Conservation (phyloP, 2,888 invertebrate genomes). For the Lepidonotus clava region DNA sequence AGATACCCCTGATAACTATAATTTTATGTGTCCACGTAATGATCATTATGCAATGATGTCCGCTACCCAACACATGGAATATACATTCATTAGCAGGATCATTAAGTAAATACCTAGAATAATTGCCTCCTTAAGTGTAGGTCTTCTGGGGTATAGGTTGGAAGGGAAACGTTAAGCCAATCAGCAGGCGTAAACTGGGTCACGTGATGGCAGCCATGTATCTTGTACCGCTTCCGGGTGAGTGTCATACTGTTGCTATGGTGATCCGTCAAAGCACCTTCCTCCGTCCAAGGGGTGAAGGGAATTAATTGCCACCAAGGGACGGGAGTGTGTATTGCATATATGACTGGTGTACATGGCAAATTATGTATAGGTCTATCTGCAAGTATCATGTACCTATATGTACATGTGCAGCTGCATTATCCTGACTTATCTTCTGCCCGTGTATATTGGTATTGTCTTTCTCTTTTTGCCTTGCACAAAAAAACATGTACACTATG, state of each 20-base stretch:
- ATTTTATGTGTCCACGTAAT: too few species aligned
- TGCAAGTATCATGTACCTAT: too few species aligned
- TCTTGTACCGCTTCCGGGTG: background rate
- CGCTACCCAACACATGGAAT: background rate
- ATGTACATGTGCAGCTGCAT: too few species aligned
- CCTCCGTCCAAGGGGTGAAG: background rate
- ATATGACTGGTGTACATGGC: too few species aligned
- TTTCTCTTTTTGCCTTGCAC: too few species aligned
- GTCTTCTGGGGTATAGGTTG: background rate
- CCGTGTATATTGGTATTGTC: too few species aligned
- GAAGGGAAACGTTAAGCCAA: background rate
- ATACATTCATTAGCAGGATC: background rate
- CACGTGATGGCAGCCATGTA: background rate
- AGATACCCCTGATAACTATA: too few species aligned
- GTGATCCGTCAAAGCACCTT: background rate
- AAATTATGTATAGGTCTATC: too few species aligned
- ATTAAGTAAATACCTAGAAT: background rate
- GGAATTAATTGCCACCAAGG: background rate
- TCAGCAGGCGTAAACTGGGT: background rate
- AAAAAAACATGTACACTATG: too few species aligned
- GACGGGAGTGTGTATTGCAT: background rate
- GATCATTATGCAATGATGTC: too few species aligned
- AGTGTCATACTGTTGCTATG: conserved; percentile 1
- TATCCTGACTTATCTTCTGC: too few species aligned
- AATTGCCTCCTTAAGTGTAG: background rate